Evolutionary conservation across 2,113 vertebrate species (phyloP).

Genomic region (Empidonax alnorum): DNA sequence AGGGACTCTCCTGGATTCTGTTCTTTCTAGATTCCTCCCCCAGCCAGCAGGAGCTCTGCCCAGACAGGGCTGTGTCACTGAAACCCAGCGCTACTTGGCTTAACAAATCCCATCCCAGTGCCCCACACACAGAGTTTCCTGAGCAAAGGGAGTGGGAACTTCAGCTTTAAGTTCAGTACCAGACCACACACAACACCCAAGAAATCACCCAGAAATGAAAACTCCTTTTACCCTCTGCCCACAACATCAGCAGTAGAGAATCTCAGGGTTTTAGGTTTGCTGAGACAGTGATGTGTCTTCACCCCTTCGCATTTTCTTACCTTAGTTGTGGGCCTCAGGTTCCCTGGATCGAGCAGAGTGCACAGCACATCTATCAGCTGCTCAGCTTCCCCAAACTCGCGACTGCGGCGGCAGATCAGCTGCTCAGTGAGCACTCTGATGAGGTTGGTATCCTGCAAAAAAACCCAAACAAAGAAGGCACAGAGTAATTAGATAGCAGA

Average conservation of each 20-base stretch:
- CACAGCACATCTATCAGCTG: conserved; percentile 93
- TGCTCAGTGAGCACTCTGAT: conserved; percentile 95
- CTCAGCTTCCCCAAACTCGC: conserved; percentile 91
- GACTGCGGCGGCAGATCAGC: conserved; percentile 93
- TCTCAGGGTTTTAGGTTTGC: not conserved
- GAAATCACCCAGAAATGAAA: no score
- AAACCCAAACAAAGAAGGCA: not conserved
- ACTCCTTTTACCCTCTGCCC: not conserved
- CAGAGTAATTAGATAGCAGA: not conserved
- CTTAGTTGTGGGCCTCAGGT: conserved; percentile 92
- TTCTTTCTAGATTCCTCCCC: not conserved
- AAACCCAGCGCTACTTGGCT: no score
- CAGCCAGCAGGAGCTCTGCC: no score
- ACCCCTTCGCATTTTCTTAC: conserved; percentile 77
- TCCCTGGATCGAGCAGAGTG: conserved; percentile 93
- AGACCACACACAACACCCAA: not conserved
- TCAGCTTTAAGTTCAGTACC: not conserved
- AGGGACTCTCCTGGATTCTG: not conserved
- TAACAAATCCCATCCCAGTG: not conserved
- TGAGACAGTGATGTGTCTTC: conserved; percentile 33
- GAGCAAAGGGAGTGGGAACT: not conserved
- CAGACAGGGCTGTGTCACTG: no score
- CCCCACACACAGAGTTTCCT: no score
- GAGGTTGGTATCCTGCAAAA: conserved; percentile 88
- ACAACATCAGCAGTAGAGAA: not conserved